Base-by-base conservation (phyloP, 2,888 invertebrate species). In the Neoaliturus tenellus region DNA sequence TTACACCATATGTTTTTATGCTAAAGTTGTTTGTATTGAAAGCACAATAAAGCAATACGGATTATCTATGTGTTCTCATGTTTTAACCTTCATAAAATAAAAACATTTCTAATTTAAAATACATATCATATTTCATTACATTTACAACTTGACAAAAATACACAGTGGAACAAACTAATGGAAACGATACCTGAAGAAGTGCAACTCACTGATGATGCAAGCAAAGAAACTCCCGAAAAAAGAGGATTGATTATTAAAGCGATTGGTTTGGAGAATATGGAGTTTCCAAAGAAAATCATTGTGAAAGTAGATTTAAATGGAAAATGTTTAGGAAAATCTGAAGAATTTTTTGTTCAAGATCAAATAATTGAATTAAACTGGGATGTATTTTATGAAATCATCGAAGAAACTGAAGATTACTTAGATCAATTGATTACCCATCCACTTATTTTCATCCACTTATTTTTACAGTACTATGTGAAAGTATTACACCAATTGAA, bases 321-420 rank as follows among this genome's bases (percentile, higher is more conserved):
- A 17, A 44, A 41, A 28, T 12, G 17, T 17, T 12, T 75, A 3
- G 73, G 73, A 28, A 4, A 17, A 44, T 75, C 73, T 44, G 23
- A 35, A 28, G 28, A 3, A 6, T 23, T 75, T 75, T 41, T 28
- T 6, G 39, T 71, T 23, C 44, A 20, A 25, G 73, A 41, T 28
- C 44, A 28, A 28, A 31, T 48, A 35, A n/a, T 44, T 25, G 12
- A 4, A 75, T 14, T 75, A 3, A 28, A 75, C 44, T 75, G 73
- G 73, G 73, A 75, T 14, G n/a, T n/a, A 6, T 41, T 75, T 44
- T 75, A 12, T 75, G 39, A 75, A 44, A 75, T 44, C 5, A 1
- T 25, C 3, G 39, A 25, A 23, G n/a, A 25, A 39, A 23, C 48
- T 2, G 28, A 75, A 75, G 20, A 8, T 75, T 12, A 17, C 1